Conservation (phyloP, 2,797 vertebrate species). For the Urosaurus nigricauda region DNA sequence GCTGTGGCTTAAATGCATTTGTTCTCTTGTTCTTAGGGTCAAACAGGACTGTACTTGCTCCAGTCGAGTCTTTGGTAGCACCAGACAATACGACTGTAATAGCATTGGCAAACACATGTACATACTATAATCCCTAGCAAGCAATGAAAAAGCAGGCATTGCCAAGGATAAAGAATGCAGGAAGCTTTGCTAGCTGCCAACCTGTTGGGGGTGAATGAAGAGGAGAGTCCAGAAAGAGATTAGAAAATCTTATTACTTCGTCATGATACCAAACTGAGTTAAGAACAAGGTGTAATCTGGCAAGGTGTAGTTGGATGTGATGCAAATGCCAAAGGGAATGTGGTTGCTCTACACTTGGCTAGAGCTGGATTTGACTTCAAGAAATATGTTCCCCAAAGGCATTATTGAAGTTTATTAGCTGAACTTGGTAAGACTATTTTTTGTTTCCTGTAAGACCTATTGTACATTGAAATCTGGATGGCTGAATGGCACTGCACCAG, state of each 20-base stretch:
- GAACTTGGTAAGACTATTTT: background rate
- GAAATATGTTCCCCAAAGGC: background rate
- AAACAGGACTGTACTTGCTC: background rate
- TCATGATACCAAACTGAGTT: background rate
- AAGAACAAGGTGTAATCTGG: background rate
- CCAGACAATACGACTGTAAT: background rate
- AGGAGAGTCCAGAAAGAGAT: background rate
- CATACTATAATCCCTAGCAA: background rate
- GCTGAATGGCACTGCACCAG: background rate
- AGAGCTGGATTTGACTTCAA: background rate
- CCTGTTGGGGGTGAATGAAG: background rate
- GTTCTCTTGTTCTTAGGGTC: background rate
- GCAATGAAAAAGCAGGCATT: background rate
- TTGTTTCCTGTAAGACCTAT: background rate
- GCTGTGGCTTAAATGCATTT: background rate
- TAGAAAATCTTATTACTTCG: background rate
- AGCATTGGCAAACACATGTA: background rate
- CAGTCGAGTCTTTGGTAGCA: background rate
- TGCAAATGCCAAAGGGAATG: background rate
- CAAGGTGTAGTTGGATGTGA: background rate
- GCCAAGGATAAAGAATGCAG: conserved; percentile 12
- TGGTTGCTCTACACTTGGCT: background rate
- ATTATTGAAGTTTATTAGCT: background rate
- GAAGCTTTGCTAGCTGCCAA: background rate
- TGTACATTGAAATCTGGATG: background rate